Base-by-base conservation (phyloP, 1,140 invertebrate species). In the Atta cephalotes region DNA sequence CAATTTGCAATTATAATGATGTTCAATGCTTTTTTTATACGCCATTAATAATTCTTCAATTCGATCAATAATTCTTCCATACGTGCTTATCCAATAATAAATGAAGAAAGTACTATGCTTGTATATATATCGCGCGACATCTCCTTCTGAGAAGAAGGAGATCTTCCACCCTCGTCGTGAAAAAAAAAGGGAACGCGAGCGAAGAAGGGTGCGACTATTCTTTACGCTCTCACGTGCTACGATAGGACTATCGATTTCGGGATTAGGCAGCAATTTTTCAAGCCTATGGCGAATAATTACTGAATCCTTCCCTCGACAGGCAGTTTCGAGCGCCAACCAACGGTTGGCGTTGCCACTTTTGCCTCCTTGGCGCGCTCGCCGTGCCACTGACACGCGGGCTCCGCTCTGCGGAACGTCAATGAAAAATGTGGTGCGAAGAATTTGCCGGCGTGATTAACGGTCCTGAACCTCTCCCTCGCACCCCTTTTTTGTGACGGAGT, bases 261-360 rank as follows among this genome's bases (percentile, higher is more conserved):
- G 94, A 94, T 95, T 94, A 94, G 92, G 92, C 78, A 91, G 92
- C 94, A 95, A 95, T 95, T 95, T 94, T 95, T 94, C 94, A 94
- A 92, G 93, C 93, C 93, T 94, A 93, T 91, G 71, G 87, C 92
- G 90, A 94, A 94, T 94, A 94, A 95, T 94, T 94, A 94, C 92
- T 84, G 82, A 92, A 92, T 91, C 88, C 89, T 91, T 88, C 86
- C 91, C 90, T 85, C 89, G 85, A 87, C 91, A 72, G 51, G 35
- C 71, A 74, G 70, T 71, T 85, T 89, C 86, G 76, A 77, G 85
- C 78, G 76, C 79, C 88, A 90, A 85, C 88, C 88, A 79, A 72
- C 79, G 56, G 68, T 74, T 65, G 72, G 56, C 88, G 60, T 72
- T 79, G 68, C 72, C 78, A 84, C 80, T 84, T 84, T 74, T 84